Conservation (phyloP, 2,113 vertebrate species). For the Odobenus rosmarus region DNA sequence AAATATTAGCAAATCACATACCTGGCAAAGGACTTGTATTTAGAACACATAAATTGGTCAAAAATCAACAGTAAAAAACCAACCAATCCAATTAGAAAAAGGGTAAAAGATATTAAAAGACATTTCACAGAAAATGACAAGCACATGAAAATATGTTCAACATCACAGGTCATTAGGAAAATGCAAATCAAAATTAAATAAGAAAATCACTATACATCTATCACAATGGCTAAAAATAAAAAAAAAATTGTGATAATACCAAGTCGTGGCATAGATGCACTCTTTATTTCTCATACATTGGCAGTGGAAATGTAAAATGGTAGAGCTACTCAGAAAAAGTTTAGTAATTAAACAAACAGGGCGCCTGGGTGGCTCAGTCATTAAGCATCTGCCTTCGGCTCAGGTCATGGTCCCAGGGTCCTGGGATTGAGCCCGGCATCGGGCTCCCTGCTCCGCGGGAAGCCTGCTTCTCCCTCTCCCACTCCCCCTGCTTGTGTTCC, state of each 20-base stretch:
- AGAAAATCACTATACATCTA: neutral
- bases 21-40: neutral
- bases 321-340: neutral
- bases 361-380: too few relatives aligned
- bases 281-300: neutral
- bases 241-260: neutral
- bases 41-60: neutral
- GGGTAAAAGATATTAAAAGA: neutral
- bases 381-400: too few relatives aligned
- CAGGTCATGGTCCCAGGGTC: too few relatives aligned
- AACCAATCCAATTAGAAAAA: neutral
- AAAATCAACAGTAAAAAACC: neutral
- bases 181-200: neutral
- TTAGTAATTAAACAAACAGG: neutral
- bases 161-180: neutral
- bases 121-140: neutral
- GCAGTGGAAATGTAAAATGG: neutral
- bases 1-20: neutral
- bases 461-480: too few relatives aligned
- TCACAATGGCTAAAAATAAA: neutral
- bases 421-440: too few relatives aligned
- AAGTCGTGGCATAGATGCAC: neutral
- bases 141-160: neutral
- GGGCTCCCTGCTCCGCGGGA: too few relatives aligned
- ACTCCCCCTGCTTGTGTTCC: too few relatives aligned